A percentile compares a stretch with the other conserved stretches of the same genome.
phyloP scores from a whole-genome alignment of 1,140 invertebrate species.

The Listronotus bonariensis region DNA sequence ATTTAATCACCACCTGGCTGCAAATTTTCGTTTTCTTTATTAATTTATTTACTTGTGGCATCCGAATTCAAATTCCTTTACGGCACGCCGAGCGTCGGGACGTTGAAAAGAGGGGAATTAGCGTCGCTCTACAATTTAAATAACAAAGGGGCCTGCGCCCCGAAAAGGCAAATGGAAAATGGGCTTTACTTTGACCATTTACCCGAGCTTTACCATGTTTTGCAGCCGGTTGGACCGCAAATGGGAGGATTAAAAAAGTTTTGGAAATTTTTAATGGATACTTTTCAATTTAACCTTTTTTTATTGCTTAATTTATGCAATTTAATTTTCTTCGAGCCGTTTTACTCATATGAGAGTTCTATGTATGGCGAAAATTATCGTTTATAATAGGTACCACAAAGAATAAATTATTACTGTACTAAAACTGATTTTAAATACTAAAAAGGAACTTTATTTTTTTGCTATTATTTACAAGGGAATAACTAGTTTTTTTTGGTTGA shows the following conservation, averaged over 20 bases:
- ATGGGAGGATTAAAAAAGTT: conserved; percentile 20
- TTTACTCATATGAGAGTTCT: no score
- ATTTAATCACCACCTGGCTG: conserved; percentile 28
- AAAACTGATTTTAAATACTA: no score
- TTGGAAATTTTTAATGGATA: no score
- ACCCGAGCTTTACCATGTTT: conserved; percentile 30
- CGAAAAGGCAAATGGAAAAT: conserved; percentile 31
- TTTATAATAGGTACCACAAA: no score
- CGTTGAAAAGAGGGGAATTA: conserved; percentile 30
- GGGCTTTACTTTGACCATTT: conserved; percentile 36
- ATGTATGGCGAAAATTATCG: no score
- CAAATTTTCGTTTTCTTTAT: conserved; percentile 36
- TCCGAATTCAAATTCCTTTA: conserved; percentile 35
- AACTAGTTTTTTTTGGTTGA: no score
- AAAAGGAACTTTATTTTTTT: no score
- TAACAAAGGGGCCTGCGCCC: conserved; percentile 24
- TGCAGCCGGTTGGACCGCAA: conserved; percentile 26
- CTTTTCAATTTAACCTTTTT: no score
- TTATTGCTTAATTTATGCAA: no score
- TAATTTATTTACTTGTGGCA: conserved; percentile 38
- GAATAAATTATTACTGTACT: no score
- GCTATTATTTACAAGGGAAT: no score
- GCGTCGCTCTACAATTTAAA: conserved; percentile 28
- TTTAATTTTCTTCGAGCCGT: no score
- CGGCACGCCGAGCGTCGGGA: neutral